Evolutionary conservation across 2,113 vertebrate species (phyloP).

Genomic region (Pan troglodytes): DNA sequence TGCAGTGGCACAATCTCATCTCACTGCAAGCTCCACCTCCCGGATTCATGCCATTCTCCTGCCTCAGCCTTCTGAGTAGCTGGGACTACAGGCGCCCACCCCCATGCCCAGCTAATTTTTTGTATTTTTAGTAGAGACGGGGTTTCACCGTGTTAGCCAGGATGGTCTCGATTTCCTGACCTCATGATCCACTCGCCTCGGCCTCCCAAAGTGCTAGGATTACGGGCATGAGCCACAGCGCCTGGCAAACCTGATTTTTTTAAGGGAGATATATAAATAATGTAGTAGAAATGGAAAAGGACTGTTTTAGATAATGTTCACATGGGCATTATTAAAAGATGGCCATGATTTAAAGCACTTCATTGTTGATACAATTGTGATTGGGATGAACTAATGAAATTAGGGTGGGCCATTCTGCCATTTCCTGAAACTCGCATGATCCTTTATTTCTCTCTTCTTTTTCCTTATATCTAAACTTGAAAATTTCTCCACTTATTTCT

Average conservation of each 20-base stretch:
- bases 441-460: conserved; percentile 12
- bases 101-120: too few species aligned
- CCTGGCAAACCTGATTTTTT: not conserved
- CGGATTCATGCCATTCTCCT: too few species aligned
- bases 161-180: too few species aligned
- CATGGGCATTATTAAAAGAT: not conserved
- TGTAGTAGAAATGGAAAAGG: conserved; percentile 7
- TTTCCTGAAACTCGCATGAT: not conserved
- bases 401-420: not conserved
- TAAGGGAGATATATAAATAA: not conserved
- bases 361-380: conserved; percentile 4
- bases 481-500: not conserved
- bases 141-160: too few species aligned
- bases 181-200: too few species aligned
- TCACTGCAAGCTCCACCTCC: too few species aligned
- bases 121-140: too few species aligned
- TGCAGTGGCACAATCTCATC: too few species aligned
- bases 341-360: conserved; percentile 11
- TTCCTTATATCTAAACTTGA: not conserved
- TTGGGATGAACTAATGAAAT: conserved; percentile 26
- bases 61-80: too few species aligned
- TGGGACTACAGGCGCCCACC: too few species aligned
- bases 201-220: too few species aligned
- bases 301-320: not conserved
- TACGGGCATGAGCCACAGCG: too few species aligned